These are phyloP conservation scores for Acanthopagrus latus DNA, from an alignment of 2,797 vertebrate genomes.

Conservation along the genomic window DNA sequence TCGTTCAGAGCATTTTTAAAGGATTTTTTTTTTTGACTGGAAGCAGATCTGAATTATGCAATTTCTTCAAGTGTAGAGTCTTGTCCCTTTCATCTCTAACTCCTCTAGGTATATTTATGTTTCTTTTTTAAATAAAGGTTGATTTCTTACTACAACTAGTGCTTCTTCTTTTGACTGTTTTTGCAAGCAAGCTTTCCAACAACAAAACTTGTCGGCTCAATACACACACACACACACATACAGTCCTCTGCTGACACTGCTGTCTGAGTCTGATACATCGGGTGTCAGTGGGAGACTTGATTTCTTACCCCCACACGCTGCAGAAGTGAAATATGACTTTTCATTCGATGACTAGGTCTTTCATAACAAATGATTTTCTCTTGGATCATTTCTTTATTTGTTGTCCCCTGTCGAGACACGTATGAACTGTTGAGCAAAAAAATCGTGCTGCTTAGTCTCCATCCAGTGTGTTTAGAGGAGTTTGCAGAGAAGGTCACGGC, in stretches of 20 bases:
- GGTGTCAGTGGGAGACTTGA: slow-evolving; percentile 16
- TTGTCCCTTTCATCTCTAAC: slow-evolving; percentile 51
- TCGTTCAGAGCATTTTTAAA: slow-evolving; percentile 28
- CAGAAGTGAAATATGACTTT: slow-evolving; percentile 28
- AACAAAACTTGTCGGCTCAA: not conserved
- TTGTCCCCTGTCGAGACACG: not conserved
- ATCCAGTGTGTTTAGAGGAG: not conserved
- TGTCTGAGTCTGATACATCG: slow-evolving; percentile 21
- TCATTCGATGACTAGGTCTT: slow-evolving; percentile 20
- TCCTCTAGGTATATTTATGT: slow-evolving; percentile 73
- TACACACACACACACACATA: slow-evolving; percentile 19
- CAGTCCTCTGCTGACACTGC: slow-evolving; percentile 34
- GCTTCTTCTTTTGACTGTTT: slow-evolving; percentile 10
- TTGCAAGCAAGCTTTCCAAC: not conserved
- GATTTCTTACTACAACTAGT: slow-evolving; percentile 63
- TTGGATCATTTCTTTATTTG: slow-evolving; percentile 15
- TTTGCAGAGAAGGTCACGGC: not conserved
- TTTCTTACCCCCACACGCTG: slow-evolving; percentile 13
- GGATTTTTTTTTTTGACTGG: slow-evolving; percentile 35
- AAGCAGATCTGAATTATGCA: slow-evolving; percentile 65
- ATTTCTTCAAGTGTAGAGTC: slow-evolving; percentile 47
- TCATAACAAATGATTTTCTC: slow-evolving; percentile 31
- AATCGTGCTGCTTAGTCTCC: not conserved
- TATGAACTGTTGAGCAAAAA: slow-evolving; percentile 19
- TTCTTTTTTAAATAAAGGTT: slow-evolving; percentile 77